Percentiles rank a stretch among this genome's conserved stretches.
phyloP scores from a whole-genome alignment of 2,797 vertebrate species.

The Channallabes apus region DNA sequence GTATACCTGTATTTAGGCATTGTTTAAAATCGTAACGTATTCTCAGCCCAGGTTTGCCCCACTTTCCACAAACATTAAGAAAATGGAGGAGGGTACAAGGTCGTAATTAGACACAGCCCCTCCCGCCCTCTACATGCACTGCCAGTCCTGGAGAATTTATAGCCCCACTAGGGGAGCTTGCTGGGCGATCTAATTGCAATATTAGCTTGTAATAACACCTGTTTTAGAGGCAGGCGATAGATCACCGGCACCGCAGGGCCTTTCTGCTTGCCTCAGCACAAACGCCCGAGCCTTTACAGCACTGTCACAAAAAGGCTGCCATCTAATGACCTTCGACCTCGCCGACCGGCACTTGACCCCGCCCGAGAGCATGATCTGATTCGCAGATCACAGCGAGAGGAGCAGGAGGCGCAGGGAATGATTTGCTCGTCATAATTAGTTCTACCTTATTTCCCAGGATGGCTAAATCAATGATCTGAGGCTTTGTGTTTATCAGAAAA shows the following conservation, averaged over 20 bases:
- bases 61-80: slow-evolving; percentile 1
- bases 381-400: slow-evolving; percentile 16
- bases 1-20: neutral
- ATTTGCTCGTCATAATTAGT: slow-evolving; percentile 45
- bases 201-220: slow-evolving; percentile 77
- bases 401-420: neutral
- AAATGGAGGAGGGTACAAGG: slow-evolving; percentile 14
- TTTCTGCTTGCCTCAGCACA: slow-evolving; percentile 70
- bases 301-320: slow-evolving; percentile 25
- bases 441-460: slow-evolving; percentile 50
- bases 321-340: slow-evolving; percentile 33
- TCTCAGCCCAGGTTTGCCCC: neutral
- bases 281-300: slow-evolving; percentile 60
- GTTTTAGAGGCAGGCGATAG: slow-evolving; percentile 62
- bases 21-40: neutral
- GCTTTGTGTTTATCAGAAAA: slow-evolving; percentile 42
- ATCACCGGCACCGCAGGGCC: slow-evolving; percentile 56
- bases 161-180: slow-evolving; percentile 63
- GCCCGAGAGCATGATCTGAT: neutral
- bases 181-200: slow-evolving; percentile 75
- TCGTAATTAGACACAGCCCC: slow-evolving; percentile 69
- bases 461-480: slow-evolving; percentile 43
- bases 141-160: slow-evolving; percentile 72
- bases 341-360: slow-evolving; percentile 50
- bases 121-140: slow-evolving; percentile 59